These are phyloP conservation scores for Ligdia adustata DNA, from an alignment of 2,888 invertebrate species.

Conservation along the genomic window DNA sequence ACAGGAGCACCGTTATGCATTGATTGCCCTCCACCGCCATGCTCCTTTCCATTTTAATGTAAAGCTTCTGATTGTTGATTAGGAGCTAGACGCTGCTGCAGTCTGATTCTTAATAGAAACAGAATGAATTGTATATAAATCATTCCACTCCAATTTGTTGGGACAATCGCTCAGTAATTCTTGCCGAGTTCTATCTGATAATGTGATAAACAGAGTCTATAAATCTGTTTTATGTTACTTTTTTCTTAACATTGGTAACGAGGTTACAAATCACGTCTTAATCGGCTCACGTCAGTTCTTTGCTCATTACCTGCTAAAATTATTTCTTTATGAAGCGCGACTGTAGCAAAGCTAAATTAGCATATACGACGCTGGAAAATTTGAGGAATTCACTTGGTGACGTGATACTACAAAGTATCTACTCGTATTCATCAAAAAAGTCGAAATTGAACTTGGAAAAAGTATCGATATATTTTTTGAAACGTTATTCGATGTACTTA, in stretches of 20 bases:
- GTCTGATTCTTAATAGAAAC: too few species aligned
- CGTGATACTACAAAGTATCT: too few species aligned
- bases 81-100: too few species aligned
- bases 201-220: constrained; percentile 7
- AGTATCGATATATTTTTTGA: too few species aligned
- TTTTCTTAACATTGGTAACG: constrained; percentile 5
- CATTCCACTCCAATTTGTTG: constrained; percentile 1
- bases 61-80: too few species aligned
- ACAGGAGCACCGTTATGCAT: constrained; percentile 20
- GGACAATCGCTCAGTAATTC: constrained; percentile 1
- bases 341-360: too few species aligned
- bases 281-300: constrained; percentile 5
- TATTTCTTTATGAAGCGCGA: constrained; percentile 25
- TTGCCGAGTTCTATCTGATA: background rate
- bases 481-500: too few species aligned
- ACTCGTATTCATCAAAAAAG: too few species aligned
- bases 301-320: constrained; percentile 15
- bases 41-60: constrained; percentile 17
- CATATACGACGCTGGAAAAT: too few species aligned
- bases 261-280: constrained; percentile 19
- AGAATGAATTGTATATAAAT: too few species aligned
- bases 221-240: constrained; percentile 10
- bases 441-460: too few species aligned
- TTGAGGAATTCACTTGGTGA: too few species aligned
- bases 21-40: constrained; percentile 22